Percentiles rank a stretch among this genome's conserved stretches.
Conservation (phyloP, 2,797 vertebrate species). For the Nyctalus aviator region DNA sequence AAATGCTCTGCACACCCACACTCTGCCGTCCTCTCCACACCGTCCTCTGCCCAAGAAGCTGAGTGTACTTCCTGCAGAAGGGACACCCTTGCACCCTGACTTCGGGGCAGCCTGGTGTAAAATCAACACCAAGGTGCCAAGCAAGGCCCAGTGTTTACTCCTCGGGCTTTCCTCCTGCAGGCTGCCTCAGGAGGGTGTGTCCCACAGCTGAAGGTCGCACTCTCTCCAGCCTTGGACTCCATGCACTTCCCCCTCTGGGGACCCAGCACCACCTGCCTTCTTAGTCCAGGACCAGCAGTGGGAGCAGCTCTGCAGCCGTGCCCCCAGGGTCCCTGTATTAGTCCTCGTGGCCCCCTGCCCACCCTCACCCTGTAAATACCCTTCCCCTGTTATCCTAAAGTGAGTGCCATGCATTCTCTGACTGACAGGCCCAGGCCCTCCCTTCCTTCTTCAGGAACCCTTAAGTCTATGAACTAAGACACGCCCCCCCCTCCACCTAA, state of each 20-base stretch:
- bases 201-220: background rate
- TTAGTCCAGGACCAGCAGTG: rapidly evolving
- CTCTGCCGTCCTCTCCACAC: background rate
- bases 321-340: rapidly evolving
- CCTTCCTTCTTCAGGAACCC: background rate
- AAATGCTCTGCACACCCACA: background rate
- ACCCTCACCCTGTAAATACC: background rate
- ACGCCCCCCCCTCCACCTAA: too few species aligned
- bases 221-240: background rate
- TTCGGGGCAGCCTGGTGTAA: background rate
- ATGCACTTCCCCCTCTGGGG: background rate
- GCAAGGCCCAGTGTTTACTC: background rate
- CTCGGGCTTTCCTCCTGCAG: background rate
- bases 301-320: background rate
- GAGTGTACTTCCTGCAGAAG: background rate
- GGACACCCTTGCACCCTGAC: background rate
- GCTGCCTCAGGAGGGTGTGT: rapidly evolving
- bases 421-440: background rate
- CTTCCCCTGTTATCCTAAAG: rapidly evolving
- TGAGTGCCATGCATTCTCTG: rapidly evolving
- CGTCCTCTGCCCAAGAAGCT: background rate
- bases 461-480: background rate
- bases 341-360: rapidly evolving
- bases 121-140: background rate
- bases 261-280: background rate